Conservation (phyloP, 2,113 vertebrate genomes). For the Jacana jacana region DNA sequence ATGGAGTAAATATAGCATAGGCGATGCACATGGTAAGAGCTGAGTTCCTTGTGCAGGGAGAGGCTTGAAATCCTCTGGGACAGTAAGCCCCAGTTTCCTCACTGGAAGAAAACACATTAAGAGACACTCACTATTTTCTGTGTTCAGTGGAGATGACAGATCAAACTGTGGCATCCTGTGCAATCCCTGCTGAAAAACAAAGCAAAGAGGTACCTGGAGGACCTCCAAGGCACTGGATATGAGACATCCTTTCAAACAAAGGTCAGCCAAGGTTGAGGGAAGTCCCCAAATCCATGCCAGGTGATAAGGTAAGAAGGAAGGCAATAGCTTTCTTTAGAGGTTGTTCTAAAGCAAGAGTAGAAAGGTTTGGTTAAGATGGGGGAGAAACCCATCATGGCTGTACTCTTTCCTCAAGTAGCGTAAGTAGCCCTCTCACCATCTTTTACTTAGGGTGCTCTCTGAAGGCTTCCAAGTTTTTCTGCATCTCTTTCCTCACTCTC, state of each 20-base stretch:
- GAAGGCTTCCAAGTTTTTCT: background rate
- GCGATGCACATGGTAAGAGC: fast-evolving
- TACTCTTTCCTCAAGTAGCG: background rate
- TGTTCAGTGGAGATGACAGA: background rate
- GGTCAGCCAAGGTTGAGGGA: background rate
- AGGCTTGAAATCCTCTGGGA: background rate
- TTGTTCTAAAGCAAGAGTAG: background rate
- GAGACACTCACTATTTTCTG: background rate
- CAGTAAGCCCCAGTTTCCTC: background rate
- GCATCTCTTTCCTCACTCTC: background rate
- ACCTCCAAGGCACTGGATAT: background rate
- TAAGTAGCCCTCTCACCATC: background rate
- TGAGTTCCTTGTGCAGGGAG: background rate
- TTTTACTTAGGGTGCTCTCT: background rate
- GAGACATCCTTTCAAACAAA: background rate
- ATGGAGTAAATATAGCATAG: background rate
- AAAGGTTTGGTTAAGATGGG: background rate
- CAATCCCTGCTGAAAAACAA: background rate
- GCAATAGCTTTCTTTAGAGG: background rate
- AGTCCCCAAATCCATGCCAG: background rate
- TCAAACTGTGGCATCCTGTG: background rate
- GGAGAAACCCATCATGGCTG: background rate
- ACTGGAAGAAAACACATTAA: background rate
- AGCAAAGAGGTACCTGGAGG: background rate
- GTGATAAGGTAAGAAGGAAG: background rate